Conservation (phyloP, 2,113 vertebrate genomes). For the Laterallus jamaicensis region DNA sequence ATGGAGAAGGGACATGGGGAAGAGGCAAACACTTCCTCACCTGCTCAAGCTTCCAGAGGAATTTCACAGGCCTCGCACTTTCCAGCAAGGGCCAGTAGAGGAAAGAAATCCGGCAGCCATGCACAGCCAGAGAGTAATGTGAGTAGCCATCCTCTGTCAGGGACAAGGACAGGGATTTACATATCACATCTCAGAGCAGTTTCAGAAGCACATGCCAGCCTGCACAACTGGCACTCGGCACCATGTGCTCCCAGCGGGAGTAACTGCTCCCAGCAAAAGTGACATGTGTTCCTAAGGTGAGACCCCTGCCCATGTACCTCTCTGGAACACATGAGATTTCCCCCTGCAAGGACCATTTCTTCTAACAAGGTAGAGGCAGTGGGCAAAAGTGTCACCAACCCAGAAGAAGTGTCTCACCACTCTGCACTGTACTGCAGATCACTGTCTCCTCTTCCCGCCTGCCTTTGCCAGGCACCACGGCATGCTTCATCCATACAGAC, state of each 20-base stretch:
- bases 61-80: conserved; percentile 92
- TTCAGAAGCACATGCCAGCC: not conserved
- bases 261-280: not conserved
- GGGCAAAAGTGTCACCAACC: not conserved
- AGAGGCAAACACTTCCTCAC: conserved; percentile 67
- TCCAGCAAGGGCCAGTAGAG: conserved; percentile 95
- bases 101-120: conserved; percentile 93
- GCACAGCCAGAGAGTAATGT: conserved; percentile 92
- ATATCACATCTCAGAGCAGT: not conserved
- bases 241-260: not conserved
- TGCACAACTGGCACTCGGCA: not conserved
- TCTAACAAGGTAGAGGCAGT: not conserved
- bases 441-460: conserved; percentile 94
- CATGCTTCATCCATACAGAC: conserved; percentile 95
- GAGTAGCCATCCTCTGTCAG: conserved; percentile 91
- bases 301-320: not conserved
- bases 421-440: conserved; percentile 92
- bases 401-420: conserved; percentile 78
- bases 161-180: not conserved
- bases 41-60: conserved; percentile 98
- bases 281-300: not conserved
- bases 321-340: not conserved
- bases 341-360: not conserved
- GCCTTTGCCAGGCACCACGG: conserved; percentile 79
- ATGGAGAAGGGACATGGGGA: not conserved